Evolutionary conservation across 2,113 vertebrate species (phyloP).

Genomic region (Myotis brandtii): DNA sequence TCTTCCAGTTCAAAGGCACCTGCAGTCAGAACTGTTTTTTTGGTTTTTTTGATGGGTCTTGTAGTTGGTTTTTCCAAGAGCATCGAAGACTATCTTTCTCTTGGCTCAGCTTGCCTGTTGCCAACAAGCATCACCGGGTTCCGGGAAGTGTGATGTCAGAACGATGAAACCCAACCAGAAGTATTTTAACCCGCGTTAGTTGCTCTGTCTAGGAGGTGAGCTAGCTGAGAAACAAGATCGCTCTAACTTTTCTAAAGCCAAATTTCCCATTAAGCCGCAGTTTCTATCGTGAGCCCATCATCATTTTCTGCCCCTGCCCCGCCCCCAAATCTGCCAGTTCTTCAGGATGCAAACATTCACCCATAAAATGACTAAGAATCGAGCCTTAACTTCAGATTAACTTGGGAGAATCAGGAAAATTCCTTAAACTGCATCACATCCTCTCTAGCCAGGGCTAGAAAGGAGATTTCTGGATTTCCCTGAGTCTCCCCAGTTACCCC

Average conservation of each 20-base stretch:
- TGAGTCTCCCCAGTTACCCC: conserved; percentile 42
- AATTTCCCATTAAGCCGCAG: conserved; percentile 84
- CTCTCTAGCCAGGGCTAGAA: conserved; percentile 85
- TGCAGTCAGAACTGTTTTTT: conserved; percentile 83
- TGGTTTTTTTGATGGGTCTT: conserved; percentile 67
- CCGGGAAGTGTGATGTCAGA: conserved; percentile 69
- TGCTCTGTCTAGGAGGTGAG: conserved; percentile 78
- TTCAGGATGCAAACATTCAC: conserved; percentile 72
- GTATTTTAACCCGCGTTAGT: conserved; percentile 78
- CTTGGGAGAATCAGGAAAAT: conserved; percentile 81
- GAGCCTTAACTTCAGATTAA: conserved; percentile 82
- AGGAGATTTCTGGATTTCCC: conserved; percentile 79
- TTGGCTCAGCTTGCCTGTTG: conserved; percentile 46
- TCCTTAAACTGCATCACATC: conserved; percentile 77
- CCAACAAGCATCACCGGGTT: conserved; percentile 59
- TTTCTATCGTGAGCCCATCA: conserved; percentile 82
- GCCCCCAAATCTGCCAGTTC: conserved; percentile 71
- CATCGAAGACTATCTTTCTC: conserved; percentile 73
- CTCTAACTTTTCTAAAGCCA: conserved; percentile 87
- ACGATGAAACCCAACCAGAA: conserved; percentile 71
- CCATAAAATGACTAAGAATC: conserved; percentile 78
- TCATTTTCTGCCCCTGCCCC: conserved; percentile 72
- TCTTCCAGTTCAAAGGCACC: conserved; percentile 85
- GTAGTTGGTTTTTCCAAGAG: conserved; percentile 60
- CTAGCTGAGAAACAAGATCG: conserved; percentile 85